Evolutionary conservation across 2,888 invertebrate genomes (phyloP).

Genomic region (Limnephilus auricula): DNA sequence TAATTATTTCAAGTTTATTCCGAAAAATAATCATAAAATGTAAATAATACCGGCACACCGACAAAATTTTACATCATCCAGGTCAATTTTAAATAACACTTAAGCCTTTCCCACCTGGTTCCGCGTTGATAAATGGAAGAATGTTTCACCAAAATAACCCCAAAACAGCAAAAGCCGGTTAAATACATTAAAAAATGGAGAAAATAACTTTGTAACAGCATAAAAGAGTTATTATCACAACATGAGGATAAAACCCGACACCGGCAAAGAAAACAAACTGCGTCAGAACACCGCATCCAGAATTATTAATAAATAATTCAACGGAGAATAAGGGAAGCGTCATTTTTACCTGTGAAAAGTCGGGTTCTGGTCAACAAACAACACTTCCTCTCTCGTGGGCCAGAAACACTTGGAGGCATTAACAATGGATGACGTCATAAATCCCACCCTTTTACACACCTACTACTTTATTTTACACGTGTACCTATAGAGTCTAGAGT

Average conservation of each 20-base stretch:
- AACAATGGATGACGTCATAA: slow-evolving; percentile 47
- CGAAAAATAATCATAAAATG: too few relatives aligned
- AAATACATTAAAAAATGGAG: not conserved
- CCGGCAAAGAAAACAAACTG: not conserved
- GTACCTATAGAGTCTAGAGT: not conserved
- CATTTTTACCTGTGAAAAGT: slow-evolving; percentile 17
- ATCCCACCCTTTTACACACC: slow-evolving; percentile 10
- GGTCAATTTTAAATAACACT: not conserved
- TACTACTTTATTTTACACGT: slow-evolving; percentile 6
- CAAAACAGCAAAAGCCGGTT: not conserved
- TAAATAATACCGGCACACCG: not conserved
- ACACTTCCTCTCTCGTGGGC: slow-evolving; percentile 8
- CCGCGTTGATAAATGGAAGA: not conserved
- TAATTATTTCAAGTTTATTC: too few relatives aligned
- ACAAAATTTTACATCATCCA: not conserved
- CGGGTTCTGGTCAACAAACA: slow-evolving; percentile 21
- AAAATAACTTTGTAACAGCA: not conserved
- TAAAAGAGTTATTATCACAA: slow-evolving; percentile 2
- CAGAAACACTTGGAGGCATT: slow-evolving; percentile 39
- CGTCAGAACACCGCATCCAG: not conserved
- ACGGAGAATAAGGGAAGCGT: not conserved
- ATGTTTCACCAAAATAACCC: not conserved
- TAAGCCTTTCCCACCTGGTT: not conserved
- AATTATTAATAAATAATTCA: slow-evolving; percentile 2
- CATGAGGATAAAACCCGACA: not conserved